phyloP scores from a whole-genome alignment of 35 echinoderm and acorn worm species.

The Lytechinus variegatus region DNA sequence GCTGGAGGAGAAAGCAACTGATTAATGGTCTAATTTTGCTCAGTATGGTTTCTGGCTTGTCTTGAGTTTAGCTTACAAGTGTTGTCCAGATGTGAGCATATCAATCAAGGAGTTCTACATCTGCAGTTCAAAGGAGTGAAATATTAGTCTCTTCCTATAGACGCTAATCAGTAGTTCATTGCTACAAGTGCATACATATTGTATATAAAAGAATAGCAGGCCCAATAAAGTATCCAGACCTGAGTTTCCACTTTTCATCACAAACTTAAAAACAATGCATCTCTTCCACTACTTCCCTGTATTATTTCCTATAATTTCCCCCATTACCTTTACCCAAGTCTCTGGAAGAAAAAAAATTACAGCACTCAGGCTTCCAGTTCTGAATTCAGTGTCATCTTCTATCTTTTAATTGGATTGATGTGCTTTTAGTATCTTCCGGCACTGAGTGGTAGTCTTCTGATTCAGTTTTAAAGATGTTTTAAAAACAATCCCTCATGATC shows the following conservation, averaged over 20 bases:
- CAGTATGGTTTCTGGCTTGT: background rate
- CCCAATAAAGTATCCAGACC: background rate
- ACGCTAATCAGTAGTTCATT: background rate
- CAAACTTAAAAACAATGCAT: no score
- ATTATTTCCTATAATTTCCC: no score
- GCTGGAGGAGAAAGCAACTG: slow-evolving; percentile 16
- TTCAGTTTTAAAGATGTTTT: no score
- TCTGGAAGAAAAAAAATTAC: no score
- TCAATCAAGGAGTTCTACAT: slow-evolving; percentile 12
- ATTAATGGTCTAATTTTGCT: slow-evolving; percentile 14
- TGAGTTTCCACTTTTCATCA: background rate
- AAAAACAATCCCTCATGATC: no score
- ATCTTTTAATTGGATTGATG: no score
- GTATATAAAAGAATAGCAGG: background rate
- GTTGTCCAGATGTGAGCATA: slow-evolving; percentile 8
- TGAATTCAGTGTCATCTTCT: no score
- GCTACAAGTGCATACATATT: background rate
- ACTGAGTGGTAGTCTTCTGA: no score
- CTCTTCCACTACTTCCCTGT: no score
- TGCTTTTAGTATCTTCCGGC: no score
- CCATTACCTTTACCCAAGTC: no score
- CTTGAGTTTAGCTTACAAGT: slow-evolving; percentile 8
- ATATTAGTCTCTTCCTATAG: slow-evolving; percentile 12
- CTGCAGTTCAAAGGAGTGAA: slow-evolving; percentile 2
- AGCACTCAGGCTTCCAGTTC: no score